phyloP scores from a whole-genome alignment of 1,140 invertebrate genomes.

The Drosophila sp. region DNA sequence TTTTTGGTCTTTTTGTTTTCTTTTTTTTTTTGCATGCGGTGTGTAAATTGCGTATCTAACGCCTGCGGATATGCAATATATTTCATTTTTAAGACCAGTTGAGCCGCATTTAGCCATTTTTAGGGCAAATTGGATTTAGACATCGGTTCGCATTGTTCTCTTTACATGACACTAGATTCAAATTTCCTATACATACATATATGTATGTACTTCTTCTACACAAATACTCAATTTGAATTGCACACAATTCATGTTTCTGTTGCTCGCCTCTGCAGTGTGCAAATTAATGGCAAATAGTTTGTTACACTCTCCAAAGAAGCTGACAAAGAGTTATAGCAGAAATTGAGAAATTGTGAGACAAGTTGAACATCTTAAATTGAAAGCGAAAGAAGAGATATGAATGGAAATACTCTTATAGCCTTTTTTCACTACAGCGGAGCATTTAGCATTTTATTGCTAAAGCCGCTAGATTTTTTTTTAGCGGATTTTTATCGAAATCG shows the following conservation, averaged over 20 bases:
- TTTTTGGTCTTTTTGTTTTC: neutral
- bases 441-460: too few species aligned
- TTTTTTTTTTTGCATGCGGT: conserved; percentile 17
- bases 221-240: neutral
- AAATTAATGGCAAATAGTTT: conserved; percentile 6
- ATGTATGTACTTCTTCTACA: neutral
- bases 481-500: too few species aligned
- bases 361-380: too few species aligned
- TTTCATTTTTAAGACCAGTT: conserved; percentile 68
- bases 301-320: neutral
- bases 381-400: too few species aligned
- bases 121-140: conserved; percentile 60
- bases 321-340: too few species aligned
- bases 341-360: too few species aligned
- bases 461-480: too few species aligned
- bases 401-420: too few species aligned
- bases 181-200: neutral
- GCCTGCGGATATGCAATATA: conserved; percentile 53
- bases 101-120: conserved; percentile 48
- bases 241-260: neutral
- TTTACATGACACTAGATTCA: neutral
- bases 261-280: neutral
- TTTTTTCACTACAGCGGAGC: too few species aligned
- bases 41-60: conserved; percentile 38
- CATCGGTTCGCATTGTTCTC: conserved; percentile 10